Evolutionary conservation across 2,797 vertebrate genomes (phyloP).

Genomic region (Poeciliopsis presidionis): DNA sequence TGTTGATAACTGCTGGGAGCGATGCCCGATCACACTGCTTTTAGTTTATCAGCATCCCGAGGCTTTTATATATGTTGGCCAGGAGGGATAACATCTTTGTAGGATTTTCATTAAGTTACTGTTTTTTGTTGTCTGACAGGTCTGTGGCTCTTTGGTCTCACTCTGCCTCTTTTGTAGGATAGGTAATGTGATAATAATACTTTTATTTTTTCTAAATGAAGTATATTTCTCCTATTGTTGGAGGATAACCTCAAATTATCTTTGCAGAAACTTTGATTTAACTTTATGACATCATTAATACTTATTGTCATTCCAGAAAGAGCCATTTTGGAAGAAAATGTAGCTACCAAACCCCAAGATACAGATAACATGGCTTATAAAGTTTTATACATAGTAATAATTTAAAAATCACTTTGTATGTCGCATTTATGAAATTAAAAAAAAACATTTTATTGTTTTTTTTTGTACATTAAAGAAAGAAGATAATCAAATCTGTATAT

Average conservation of each 20-base stretch:
- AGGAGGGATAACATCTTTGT: slow-evolving; percentile 46
- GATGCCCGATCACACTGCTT: slow-evolving; percentile 51
- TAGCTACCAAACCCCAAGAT: slow-evolving; percentile 1
- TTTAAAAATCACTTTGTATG: neutral
- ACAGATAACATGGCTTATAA: slow-evolving; percentile 4
- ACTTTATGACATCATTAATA: neutral
- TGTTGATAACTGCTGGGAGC: slow-evolving; percentile 62
- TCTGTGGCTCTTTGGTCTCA: neutral
- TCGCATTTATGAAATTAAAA: neutral
- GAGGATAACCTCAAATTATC: slow-evolving; percentile 1
- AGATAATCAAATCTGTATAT: neutral
- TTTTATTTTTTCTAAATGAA: neutral
- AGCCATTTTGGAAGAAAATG: neutral
- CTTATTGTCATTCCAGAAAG: slow-evolving; percentile 1
- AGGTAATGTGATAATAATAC: neutral
- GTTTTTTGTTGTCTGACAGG: slow-evolving; percentile 40
- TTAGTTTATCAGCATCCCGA: slow-evolving; percentile 54
- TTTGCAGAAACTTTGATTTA: neutral
- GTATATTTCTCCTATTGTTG: neutral
- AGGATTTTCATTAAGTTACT: slow-evolving; percentile 49
- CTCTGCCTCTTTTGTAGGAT: neutral
- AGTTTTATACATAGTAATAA: neutral
- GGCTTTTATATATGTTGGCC: slow-evolving; percentile 51
- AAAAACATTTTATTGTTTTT: neutral
- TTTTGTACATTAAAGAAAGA: slow-evolving; percentile 1